Evolutionary conservation across 2,797 vertebrate genomes (phyloP).

Genomic region (Myioborus melanocephalus): DNA sequence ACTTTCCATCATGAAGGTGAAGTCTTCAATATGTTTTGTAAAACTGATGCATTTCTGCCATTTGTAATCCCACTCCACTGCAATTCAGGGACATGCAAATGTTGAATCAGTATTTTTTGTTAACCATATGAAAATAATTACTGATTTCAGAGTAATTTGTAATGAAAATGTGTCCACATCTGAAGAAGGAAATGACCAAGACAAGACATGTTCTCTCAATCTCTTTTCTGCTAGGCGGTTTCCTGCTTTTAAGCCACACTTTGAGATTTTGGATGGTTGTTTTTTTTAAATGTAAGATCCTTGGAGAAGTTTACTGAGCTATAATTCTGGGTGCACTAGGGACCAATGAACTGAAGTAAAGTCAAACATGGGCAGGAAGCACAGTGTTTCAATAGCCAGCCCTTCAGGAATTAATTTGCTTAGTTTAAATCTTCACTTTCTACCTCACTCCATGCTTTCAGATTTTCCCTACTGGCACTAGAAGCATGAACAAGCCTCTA

Average conservation of each 20-base stretch:
- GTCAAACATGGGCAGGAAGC: constrained; percentile 17
- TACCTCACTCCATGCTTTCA: not conserved
- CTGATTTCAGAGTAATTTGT: constrained; percentile 37
- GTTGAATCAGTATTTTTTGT: constrained; percentile 42
- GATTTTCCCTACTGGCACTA: not conserved
- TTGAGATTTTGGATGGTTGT: not conserved
- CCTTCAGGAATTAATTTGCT: not conserved
- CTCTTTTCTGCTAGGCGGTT: not conserved
- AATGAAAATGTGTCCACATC: not conserved
- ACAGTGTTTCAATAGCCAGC: not conserved
- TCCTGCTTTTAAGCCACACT: not conserved
- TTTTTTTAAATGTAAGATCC: not conserved
- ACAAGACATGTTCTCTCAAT: not conserved
- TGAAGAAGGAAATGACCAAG: constrained; percentile 7
- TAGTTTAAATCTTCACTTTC: not conserved
- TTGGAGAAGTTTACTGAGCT: constrained; percentile 46
- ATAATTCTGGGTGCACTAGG: constrained; percentile 43
- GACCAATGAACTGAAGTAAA: constrained; percentile 50
- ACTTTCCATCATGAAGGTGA: constrained; percentile 18
- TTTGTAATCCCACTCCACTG: constrained; percentile 39
- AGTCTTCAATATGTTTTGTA: constrained; percentile 52
- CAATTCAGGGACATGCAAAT: constrained; percentile 36
- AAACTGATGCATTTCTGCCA: constrained; percentile 38
- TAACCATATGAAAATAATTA: constrained; percentile 45
- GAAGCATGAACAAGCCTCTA: not conserved